These are phyloP conservation scores for Tetramorium alpestre DNA, from an alignment of 1,140 invertebrate species.

Conservation along the genomic window DNA sequence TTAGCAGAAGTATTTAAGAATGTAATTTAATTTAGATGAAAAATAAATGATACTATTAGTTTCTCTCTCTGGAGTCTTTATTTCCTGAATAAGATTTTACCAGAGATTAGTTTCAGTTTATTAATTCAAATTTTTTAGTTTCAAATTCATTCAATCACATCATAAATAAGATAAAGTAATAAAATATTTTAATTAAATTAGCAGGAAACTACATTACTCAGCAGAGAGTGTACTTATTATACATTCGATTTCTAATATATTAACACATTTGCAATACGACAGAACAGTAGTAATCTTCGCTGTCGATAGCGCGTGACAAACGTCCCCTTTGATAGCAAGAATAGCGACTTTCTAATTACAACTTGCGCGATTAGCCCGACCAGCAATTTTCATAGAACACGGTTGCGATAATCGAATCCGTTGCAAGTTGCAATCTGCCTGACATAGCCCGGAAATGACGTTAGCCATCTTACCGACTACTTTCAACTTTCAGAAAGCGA, in stretches of 20 bases:
- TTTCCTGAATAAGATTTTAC: not conserved
- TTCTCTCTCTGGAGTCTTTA: not conserved
- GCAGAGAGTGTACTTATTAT: not conserved
- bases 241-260: conserved; percentile 14
- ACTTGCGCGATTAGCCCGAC: conserved; percentile 14
- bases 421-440: not conserved
- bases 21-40: not conserved
- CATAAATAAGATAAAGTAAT: not conserved
- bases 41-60: not conserved
- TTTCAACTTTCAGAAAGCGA: conserved; percentile 39
- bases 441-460: conserved; percentile 31
- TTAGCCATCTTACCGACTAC: not conserved
- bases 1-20: not conserved
- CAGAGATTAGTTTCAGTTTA: not conserved
- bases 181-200: conserved; percentile 24
- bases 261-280: conserved; percentile 1
- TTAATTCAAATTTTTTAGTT: not conserved
- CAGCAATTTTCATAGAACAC: conserved; percentile 32
- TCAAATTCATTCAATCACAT: not conserved
- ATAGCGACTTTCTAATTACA: conserved; percentile 52
- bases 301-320: conserved; percentile 43
- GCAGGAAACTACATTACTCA: not conserved
- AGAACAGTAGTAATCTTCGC: conserved; percentile 5
- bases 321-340: not conserved
- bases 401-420: conserved; percentile 35